Evolutionary conservation across 2,797 vertebrate genomes (phyloP).

Genomic region (Tapirus indicus): DNA sequence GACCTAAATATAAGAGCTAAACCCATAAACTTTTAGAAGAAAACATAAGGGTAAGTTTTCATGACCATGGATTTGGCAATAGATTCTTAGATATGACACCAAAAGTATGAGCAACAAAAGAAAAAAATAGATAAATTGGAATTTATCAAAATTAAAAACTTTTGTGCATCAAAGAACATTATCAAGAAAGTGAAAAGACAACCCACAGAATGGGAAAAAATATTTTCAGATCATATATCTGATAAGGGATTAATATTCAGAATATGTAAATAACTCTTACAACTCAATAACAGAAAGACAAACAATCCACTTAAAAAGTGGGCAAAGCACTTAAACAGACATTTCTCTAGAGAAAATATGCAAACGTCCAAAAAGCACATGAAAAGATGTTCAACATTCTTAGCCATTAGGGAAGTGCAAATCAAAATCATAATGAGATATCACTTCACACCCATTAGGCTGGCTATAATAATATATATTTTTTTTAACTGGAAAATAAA

Average conservation of each 20-base stretch:
- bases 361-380: background rate
- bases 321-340: background rate
- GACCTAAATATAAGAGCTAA: background rate
- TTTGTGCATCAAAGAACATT: background rate
- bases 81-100: background rate
- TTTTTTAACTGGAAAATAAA: background rate
- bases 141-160: conserved; percentile 1
- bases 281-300: background rate
- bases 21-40: background rate
- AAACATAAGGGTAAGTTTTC: background rate
- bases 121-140: background rate
- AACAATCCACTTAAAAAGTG: background rate
- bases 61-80: background rate
- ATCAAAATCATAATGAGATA: background rate
- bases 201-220: background rate
- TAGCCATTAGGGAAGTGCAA: background rate
- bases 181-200: background rate
- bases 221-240: background rate
- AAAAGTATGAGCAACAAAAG: background rate
- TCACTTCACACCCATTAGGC: background rate
- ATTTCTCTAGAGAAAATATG: background rate
- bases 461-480: background rate
- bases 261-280: background rate
- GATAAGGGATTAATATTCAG: background rate
- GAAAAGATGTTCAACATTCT: background rate